Base-by-base conservation (phyloP, 2,113 vertebrate species). In the Fregetta grallaria region DNA sequence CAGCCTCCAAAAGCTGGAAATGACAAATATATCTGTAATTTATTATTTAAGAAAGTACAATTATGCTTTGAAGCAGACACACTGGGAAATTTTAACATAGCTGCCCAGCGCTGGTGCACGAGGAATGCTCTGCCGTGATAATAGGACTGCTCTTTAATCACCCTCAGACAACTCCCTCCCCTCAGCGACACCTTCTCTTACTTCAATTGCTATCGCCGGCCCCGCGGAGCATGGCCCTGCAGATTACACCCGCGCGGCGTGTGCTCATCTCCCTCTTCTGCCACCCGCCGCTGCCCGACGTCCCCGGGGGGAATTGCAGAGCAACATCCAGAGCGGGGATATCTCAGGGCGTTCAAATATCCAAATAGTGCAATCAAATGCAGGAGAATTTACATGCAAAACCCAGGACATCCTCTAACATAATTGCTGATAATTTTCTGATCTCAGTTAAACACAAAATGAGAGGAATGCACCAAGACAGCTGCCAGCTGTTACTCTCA, bases 71-170 rank as follows among this genome's bases (percentile, higher is more conserved):
- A 61, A 76, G 66, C 38, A 76, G 58, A 11, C 17, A 73, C 26
- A 23, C 3, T 22, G 45, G 50, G 38, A 68, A 87, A 40, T 85
- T 84, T 87, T 89, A 92, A 81, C 17, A 0, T 44, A 44, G 86
- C 45, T 88, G 50, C 71, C 61, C 58, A 59, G 62, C 6, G 16
- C 55, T 68, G 49, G 34, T 1, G 11, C 50, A 53, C 0, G 11
- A 74, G 76, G 94, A 86, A 61, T 97, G 97, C 92, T 95, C 88
- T 81, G 55, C 88, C 2, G 7, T 71, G 97, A 97, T 97, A 97
- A 96, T 53, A 15, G 0, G 2, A 13, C 65, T 65, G 44, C 49
- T 78, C 74, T 93, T 92, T 96, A 97, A 97, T 97, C 96, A 50
- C 59, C 36, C 36, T 32, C 26, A 6, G 40, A 61, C 91, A 95